Evolutionary conservation across 2,888 invertebrate genomes (phyloP).

Genomic region (Tricholauxania praeusta): DNA sequence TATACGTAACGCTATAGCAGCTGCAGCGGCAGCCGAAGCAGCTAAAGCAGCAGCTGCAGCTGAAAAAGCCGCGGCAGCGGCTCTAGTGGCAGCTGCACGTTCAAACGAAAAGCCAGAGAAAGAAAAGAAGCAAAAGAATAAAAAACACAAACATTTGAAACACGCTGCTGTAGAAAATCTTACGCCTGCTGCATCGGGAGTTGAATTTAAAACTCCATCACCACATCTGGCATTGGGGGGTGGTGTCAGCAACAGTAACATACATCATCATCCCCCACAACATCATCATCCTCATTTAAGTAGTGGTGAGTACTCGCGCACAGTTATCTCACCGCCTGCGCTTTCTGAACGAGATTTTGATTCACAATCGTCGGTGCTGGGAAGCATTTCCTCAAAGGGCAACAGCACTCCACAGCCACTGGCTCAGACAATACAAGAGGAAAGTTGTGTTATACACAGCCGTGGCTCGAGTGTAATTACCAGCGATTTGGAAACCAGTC

Average conservation of each 20-base stretch:
- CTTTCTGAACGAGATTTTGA: constrained; percentile 68
- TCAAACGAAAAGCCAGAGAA: constrained; percentile 49
- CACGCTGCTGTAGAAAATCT: constrained; percentile 52
- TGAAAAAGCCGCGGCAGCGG: constrained; percentile 42
- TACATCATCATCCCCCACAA: constrained; percentile 21
- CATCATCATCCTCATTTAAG: constrained; percentile 6
- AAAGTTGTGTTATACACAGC: constrained; percentile 66
- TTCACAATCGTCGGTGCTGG: constrained; percentile 67
- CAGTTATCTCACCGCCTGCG: constrained; percentile 68
- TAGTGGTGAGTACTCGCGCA: constrained; percentile 42
- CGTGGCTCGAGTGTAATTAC: constrained; percentile 67
- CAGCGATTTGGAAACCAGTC: constrained; percentile 67
- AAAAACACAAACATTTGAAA: constrained; percentile 64
- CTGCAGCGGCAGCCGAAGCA: constrained; percentile 63
- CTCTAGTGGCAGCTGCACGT: constrained; percentile 43
- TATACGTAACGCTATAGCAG: constrained; percentile 64
- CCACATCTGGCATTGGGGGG: constrained; percentile 65
- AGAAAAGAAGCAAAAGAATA: constrained; percentile 60
- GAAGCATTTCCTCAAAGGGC: constrained; percentile 67
- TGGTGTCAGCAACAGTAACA: constrained; percentile 38
- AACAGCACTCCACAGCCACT: constrained; percentile 63
- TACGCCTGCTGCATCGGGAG: constrained; percentile 42
- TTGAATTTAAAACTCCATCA: constrained; percentile 68
- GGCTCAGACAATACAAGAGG: constrained; percentile 62
- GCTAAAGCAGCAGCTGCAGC: constrained; percentile 54